phyloP scores from a whole-genome alignment of 2,888 invertebrate species.

The Beris chalybata region DNA sequence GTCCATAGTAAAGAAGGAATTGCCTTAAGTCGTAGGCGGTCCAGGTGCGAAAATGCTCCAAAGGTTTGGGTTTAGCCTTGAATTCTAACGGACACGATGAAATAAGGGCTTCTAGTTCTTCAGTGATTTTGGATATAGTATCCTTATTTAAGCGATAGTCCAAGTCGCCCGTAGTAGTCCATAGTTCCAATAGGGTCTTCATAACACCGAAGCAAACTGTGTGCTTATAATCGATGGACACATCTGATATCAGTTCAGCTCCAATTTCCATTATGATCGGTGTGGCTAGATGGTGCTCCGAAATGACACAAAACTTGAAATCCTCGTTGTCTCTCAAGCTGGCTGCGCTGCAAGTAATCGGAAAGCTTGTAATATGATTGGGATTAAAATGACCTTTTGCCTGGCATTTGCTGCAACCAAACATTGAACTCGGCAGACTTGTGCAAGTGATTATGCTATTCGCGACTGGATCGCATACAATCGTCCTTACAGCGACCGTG shows the following conservation, averaged over 20 bases:
- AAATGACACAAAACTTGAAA: conserved; percentile 35
- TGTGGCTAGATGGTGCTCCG: conserved; percentile 35
- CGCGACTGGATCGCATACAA: conserved; percentile 36
- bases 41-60: conserved; percentile 31
- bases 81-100: conserved; percentile 33
- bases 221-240: conserved; percentile 37
- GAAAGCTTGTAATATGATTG: conserved; percentile 33
- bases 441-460: conserved; percentile 38
- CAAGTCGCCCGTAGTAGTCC: conserved; percentile 34
- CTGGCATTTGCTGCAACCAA: conserved; percentile 38
- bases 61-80: conserved; percentile 21
- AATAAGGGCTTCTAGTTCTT: conserved; percentile 22
- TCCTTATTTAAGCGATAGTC: conserved; percentile 35
- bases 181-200: conserved; percentile 35
- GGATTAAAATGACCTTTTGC: conserved; percentile 22
- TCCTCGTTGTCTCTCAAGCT: conserved; percentile 36
- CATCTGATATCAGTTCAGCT: conserved; percentile 37
- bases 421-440: conserved; percentile 35
- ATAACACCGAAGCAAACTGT: conserved; percentile 37
- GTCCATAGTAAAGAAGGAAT: conserved; percentile 38
- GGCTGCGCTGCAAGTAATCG: conserved; percentile 7
- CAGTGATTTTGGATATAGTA: conserved; percentile 33
- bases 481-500: conserved; percentile 24
- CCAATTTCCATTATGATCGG: conserved; percentile 33
- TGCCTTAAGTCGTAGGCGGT: conserved; percentile 32